These are phyloP conservation scores for Onthophagus taurus DNA, from an alignment of 1,140 invertebrate genomes.

Conservation along the genomic window DNA sequence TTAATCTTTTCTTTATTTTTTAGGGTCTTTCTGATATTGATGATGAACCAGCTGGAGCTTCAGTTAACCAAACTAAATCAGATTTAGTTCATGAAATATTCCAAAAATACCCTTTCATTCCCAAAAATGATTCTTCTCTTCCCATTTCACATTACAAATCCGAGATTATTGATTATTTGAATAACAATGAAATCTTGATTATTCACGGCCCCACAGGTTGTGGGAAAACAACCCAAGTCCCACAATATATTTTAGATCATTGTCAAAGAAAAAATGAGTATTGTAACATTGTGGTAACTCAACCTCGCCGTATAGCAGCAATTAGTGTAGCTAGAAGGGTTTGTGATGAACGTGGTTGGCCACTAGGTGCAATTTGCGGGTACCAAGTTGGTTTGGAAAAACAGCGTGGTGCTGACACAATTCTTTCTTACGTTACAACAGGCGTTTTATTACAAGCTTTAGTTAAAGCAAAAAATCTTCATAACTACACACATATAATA, in stretches of 20 bases:
- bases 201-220: constrained; percentile 84
- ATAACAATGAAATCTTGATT: constrained; percentile 60
- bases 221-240: constrained; percentile 71
- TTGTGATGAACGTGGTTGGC: constrained; percentile 68
- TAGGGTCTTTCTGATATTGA: too few relatives aligned
- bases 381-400: constrained; percentile 59
- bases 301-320: constrained; percentile 84
- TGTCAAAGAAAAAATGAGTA: constrained; percentile 45
- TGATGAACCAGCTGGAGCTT: neutral
- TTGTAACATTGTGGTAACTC: constrained; percentile 77
- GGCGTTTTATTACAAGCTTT: constrained; percentile 66
- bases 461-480: constrained; percentile 53
- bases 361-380: constrained; percentile 72
- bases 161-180: constrained; percentile 36
- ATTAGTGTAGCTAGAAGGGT: constrained; percentile 80
- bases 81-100: neutral
- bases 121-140: neutral
- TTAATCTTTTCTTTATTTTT: constrained; percentile 3
- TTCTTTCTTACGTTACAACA: constrained; percentile 80
- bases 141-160: constrained; percentile 8
- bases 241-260: constrained; percentile 79
- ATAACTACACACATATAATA: constrained; percentile 82
- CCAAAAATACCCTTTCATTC: constrained; percentile 2
- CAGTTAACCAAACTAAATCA: neutral
- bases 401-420: constrained; percentile 55